Percentiles rank a stretch among this genome's conserved stretches.
Evolutionary conservation across 2,888 invertebrate genomes (phyloP).

Genomic region (Luperina testacea): DNA sequence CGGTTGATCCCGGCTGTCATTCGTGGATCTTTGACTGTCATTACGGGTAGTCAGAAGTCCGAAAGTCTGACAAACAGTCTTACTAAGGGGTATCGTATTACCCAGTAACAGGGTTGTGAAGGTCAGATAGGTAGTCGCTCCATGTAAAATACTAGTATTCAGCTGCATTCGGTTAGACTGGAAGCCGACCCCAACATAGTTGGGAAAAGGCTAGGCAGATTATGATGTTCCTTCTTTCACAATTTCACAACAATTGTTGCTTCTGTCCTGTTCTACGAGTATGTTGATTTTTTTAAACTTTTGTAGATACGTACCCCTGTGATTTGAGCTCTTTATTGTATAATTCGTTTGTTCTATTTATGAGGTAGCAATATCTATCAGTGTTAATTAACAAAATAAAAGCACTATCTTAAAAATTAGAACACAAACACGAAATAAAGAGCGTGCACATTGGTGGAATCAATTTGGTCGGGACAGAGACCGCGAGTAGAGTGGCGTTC

Average conservation of each 20-base stretch:
- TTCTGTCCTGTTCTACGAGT: neutral
- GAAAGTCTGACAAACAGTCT: too few relatives aligned
- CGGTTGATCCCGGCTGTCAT: too few relatives aligned
- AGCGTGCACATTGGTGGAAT: conserved; percentile 21
- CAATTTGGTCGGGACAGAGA: conserved; percentile 37
- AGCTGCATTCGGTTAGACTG: too few relatives aligned
- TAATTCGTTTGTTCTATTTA: neutral
- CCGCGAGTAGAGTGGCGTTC: conserved; percentile 40
- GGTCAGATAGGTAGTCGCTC: too few relatives aligned
- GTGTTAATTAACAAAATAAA: neutral
- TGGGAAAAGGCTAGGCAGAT: too few relatives aligned
- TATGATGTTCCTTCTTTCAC: too few relatives aligned
- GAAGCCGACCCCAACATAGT: too few relatives aligned
- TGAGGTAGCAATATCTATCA: neutral
- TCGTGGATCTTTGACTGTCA: too few relatives aligned
- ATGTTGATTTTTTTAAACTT: neutral
- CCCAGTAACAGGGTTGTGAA: too few relatives aligned
- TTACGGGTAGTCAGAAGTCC: too few relatives aligned
- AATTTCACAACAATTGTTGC: neutral
- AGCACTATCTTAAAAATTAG: neutral
- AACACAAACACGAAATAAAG: conserved; percentile 19
- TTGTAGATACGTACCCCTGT: neutral
- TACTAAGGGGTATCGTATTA: too few relatives aligned
- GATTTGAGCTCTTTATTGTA: neutral
- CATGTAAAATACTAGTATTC: too few relatives aligned